Conservation (phyloP, 2,888 invertebrate genomes). For the Cotesia congregata region DNA sequence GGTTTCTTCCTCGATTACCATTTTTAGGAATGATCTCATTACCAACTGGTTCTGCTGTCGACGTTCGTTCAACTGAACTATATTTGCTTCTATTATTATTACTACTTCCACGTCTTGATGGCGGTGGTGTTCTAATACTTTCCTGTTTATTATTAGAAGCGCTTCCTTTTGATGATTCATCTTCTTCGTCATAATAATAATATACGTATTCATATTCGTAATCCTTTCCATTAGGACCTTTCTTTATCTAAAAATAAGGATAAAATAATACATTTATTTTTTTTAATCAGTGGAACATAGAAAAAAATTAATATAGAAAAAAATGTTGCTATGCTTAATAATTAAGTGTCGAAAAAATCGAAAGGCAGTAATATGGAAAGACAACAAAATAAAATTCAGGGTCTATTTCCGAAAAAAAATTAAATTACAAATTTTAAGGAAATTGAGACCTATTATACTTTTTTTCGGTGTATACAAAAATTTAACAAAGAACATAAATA, state of each 20-base stretch:
- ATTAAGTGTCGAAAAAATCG: too few relatives aligned
- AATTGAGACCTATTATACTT: too few relatives aligned
- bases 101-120: constrained; percentile 50
- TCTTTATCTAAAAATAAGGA: constrained; percentile 79
- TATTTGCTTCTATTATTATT: constrained; percentile 74
- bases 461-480: too few relatives aligned
- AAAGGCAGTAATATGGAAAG: too few relatives aligned
- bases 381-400: too few relatives aligned
- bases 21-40: constrained; percentile 79
- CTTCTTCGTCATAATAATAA: constrained; percentile 90
- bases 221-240: constrained; percentile 90
- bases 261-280: too few relatives aligned
- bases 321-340: too few relatives aligned
- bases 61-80: constrained; percentile 73
- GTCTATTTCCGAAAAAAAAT: too few relatives aligned
- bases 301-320: too few relatives aligned
- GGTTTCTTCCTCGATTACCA: constrained; percentile 72
- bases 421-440: too few relatives aligned
- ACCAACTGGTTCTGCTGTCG: constrained; percentile 74
- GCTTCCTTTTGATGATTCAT: constrained; percentile 68
- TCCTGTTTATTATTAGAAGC: constrained; percentile 73
- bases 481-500: too few relatives aligned
- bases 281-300: too few relatives aligned
- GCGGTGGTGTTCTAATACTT: constrained; percentile 71
- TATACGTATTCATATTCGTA: constrained; percentile 94